These are phyloP conservation scores for Conops quadrifasciatus DNA, from an alignment of 2,888 invertebrate genomes.

Conservation along the genomic window DNA sequence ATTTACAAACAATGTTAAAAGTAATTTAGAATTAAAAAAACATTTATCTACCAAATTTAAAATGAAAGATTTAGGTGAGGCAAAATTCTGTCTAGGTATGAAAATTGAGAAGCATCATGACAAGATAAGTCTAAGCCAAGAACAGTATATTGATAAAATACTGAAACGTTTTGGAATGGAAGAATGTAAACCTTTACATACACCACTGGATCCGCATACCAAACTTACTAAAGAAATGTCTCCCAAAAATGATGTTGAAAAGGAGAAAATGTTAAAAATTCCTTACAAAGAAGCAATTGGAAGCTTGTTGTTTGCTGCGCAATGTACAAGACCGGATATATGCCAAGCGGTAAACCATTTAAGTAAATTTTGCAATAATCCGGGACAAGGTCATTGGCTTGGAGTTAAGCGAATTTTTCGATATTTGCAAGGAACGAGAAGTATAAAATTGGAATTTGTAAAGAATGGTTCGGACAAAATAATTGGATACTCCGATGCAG, in stretches of 20 bases:
- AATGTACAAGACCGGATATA: slow-evolving; percentile 15
- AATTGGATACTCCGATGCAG: not conserved
- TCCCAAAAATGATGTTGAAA: slow-evolving; percentile 38
- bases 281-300: slow-evolving; percentile 43
- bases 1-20: not conserved
- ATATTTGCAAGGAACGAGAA: too few relatives aligned
- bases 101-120: slow-evolving; percentile 7
- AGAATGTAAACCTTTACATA: slow-evolving; percentile 19
- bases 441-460: slow-evolving; percentile 13
- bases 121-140: not conserved
- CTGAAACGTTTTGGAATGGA: slow-evolving; percentile 22
- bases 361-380: too few relatives aligned
- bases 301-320: slow-evolving; percentile 39
- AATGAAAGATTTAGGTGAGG: not conserved
- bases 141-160: not conserved
- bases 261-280: slow-evolving; percentile 38
- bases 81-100: not conserved
- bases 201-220: slow-evolving; percentile 27
- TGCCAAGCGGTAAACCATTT: too few relatives aligned
- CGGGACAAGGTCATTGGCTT: too few relatives aligned
- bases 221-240: slow-evolving; percentile 38
- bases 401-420: too few relatives aligned
- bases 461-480: too few relatives aligned
- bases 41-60: not conserved
- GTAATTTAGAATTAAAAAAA: not conserved